Evolutionary conservation across 30 jellyfish, hydroid and myxozoan genomes (phyloP).

Genomic region (Mastigias papua): DNA sequence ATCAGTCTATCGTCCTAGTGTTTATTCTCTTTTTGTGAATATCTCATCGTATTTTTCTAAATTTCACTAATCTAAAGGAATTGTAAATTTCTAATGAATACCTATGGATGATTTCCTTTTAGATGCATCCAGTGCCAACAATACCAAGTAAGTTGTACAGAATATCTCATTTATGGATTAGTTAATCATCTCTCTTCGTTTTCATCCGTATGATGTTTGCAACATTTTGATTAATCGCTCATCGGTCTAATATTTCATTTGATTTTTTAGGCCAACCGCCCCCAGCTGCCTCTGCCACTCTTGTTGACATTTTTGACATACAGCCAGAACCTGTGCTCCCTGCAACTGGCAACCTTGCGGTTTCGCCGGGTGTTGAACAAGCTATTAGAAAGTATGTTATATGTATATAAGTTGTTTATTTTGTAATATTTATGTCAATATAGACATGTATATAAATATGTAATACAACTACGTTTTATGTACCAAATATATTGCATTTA

Average conservation of each 20-base stretch:
- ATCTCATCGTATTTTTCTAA: too few species aligned
- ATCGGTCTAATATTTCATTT: background rate
- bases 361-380: conserved; percentile 64
- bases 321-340: conserved; percentile 70
- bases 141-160: background rate
- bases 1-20: too few species aligned
- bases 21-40: too few species aligned
- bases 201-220: too few species aligned
- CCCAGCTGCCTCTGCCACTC: conserved; percentile 46
- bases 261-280: conserved; percentile 16
- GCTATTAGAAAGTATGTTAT: conserved; percentile 55
- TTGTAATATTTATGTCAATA: too few species aligned
- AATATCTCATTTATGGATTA: background rate
- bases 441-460: too few species aligned
- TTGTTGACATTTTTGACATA: conserved; percentile 71
- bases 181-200: too few species aligned
- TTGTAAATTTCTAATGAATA: too few species aligned
- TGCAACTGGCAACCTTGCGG: conserved; percentile 29
- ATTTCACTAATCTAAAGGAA: too few species aligned
- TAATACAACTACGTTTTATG: too few species aligned
- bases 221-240: too few species aligned
- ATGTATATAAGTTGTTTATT: background rate
- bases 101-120: background rate
- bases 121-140: conserved; percentile 13
- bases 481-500: too few species aligned